Evolutionary conservation across 1,140 invertebrate species (phyloP).

Genomic region (Nasonia giraulti): DNA sequence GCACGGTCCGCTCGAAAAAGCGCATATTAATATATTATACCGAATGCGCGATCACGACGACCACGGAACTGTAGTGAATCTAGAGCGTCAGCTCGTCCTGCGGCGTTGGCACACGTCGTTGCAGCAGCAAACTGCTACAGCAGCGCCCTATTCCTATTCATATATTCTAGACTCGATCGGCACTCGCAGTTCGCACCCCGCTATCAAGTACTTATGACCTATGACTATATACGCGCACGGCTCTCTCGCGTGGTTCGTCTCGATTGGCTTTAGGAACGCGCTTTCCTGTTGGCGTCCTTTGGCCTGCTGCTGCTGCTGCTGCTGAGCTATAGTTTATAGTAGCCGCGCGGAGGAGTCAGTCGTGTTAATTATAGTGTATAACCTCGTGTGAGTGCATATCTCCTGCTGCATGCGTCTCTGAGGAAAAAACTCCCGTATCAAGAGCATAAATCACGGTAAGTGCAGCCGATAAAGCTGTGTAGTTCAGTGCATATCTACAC

Average conservation of each 20-base stretch:
- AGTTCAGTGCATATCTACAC: not conserved
- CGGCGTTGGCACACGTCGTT: too few relatives aligned
- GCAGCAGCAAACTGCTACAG: too few relatives aligned
- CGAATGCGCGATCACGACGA: too few relatives aligned
- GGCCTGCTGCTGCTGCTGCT: not conserved
- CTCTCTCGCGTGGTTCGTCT: constrained; percentile 60
- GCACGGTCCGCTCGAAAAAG: too few relatives aligned
- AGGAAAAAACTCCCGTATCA: not conserved
- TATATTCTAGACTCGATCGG: too few relatives aligned
- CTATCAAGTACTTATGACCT: too few relatives aligned
- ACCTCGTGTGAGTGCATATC: constrained; percentile 36
- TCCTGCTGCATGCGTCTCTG: not conserved
- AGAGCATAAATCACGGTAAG: constrained; percentile 24
- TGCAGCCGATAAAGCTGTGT: not conserved
- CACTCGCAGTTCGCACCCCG: too few relatives aligned
- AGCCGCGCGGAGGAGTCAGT: not conserved
- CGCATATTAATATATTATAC: too few relatives aligned
- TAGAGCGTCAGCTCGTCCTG: too few relatives aligned
- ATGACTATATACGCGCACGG: too few relatives aligned
- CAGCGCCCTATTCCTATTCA: too few relatives aligned
- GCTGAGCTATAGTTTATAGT: not conserved
- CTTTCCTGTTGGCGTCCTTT: constrained; percentile 41
- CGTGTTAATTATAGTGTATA: constrained; percentile 23
- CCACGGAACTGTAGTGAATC: too few relatives aligned
- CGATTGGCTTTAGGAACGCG: constrained; percentile 63